Evolutionary conservation across 2,888 invertebrate genomes (phyloP).

Genomic region (Chaetoderma sp.): DNA sequence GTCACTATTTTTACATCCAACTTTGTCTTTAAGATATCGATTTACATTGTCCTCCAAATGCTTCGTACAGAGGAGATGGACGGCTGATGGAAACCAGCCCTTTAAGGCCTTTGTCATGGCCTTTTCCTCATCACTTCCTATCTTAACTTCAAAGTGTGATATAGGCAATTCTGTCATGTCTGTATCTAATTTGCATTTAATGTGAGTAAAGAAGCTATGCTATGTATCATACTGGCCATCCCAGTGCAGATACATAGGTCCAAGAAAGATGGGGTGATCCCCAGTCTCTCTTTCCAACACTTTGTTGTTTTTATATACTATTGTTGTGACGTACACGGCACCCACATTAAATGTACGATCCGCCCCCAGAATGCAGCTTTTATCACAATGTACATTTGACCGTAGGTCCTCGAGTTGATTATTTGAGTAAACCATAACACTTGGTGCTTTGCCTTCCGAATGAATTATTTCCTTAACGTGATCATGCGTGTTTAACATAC

Average conservation of each 20-base stretch:
- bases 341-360: slow-evolving; percentile 5
- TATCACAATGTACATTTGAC: no score
- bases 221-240: not conserved
- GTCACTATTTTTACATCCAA: not conserved
- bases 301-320: not conserved
- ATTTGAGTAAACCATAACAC: no score
- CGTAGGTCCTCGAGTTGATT: no score
- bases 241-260: slow-evolving; percentile 9
- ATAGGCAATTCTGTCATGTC: no score
- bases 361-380: no score
- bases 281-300: not conserved
- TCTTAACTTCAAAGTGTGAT: not conserved
- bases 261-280: not conserved
- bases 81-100: not conserved
- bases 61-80: slow-evolving; percentile 13
- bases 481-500: no score
- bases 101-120: slow-evolving; percentile 22
- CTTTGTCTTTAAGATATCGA: slow-evolving; percentile 12
- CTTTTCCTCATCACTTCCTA: slow-evolving; percentile 24
- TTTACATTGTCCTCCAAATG: slow-evolving; percentile 25
- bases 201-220: not conserved
- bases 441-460: no score
- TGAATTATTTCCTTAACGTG: no score
- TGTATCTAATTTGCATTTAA: no score
- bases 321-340: not conserved